Base-by-base conservation (phyloP, 1,140 invertebrate genomes). In the Drosophila tropicalis region DNA sequence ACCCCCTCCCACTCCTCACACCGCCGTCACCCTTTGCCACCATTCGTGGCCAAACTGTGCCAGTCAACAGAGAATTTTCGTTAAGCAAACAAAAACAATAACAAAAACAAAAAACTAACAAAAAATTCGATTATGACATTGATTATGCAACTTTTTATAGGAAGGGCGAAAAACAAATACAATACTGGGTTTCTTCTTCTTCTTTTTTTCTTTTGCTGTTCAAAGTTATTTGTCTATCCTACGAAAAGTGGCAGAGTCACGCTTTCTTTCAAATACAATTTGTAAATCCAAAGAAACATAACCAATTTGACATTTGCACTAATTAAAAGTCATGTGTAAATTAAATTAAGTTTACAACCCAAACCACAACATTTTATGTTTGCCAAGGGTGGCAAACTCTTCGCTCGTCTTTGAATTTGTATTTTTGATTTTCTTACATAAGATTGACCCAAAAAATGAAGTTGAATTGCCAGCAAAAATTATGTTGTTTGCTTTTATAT, bases 311-410 rank as follows among this genome's bases (percentile, higher is more conserved):
- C 34, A 68, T 86, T 85, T 72, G 82, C 74, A 79, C 71, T 82
- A 86, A 86, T 85, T 85, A 85, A 86, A 79, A 72, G 39, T 64
- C 82, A 76, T 68, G 79, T 85, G 82, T 74, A 79, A 85, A 85
- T 86, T 86, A 74, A 47, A 73, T 69, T 67, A 73, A 73, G 40
- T 62, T 63, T 32, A 47, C 32, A 68, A 51, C 7, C 44, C 19
- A 51, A 51, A 22, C n/a, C n/a, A n/a, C 19, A 22, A 51, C 12
- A 51, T 51, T 51, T 9, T 9, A 51, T 22, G 71, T 78, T 77
- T 58, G 74, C 70, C 73, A 85, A 81, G 81, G 81, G 73, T 79
- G 47, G 68, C 63, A 60, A 63, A 60, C 40, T 34, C 41, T 36
- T 29, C 29, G 44, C 19, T 19, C 19, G 17, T 47, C 51, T 17